Evolutionary conservation across 2,888 invertebrate species (phyloP).

Genomic region (Cenopis cana): DNA sequence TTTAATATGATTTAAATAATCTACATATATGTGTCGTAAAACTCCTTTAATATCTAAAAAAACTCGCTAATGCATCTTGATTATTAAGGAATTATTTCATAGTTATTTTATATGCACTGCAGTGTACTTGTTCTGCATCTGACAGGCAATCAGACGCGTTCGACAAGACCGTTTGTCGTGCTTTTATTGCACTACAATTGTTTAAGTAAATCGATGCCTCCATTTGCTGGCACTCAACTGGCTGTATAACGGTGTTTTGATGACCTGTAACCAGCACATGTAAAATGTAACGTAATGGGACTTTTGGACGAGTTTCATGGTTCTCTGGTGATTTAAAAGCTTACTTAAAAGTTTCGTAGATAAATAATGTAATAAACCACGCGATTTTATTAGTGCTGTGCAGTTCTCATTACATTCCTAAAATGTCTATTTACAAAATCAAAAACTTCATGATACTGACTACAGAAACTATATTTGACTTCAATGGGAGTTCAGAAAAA

Average conservation of each 20-base stretch:
- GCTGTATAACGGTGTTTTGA: slow-evolving; percentile 57
- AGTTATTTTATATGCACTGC: background rate
- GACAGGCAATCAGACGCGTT: slow-evolving; percentile 63
- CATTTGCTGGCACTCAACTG: slow-evolving; percentile 45
- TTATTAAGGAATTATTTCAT: too few species aligned
- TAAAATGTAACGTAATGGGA: background rate
- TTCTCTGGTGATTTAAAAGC: background rate
- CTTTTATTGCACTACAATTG: slow-evolving; percentile 65
- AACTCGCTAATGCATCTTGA: too few species aligned
- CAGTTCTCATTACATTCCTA: background rate
- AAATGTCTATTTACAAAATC: too few species aligned
- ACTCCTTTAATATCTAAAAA: too few species aligned
- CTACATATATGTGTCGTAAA: too few species aligned
- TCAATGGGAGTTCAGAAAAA: too few species aligned
- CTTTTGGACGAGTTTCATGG: background rate
- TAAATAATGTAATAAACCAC: background rate
- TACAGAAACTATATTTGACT: too few species aligned
- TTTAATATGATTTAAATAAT: too few species aligned
- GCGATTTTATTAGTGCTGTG: background rate
- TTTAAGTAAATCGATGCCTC: slow-evolving; percentile 54
- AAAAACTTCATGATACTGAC: too few species aligned
- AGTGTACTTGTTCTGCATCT: slow-evolving; percentile 49
- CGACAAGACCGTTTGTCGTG: slow-evolving; percentile 65
- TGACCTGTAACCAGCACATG: slow-evolving; percentile 18
- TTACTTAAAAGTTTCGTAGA: background rate